Evolutionary conservation across 2,113 vertebrate genomes (phyloP).

Genomic region (Gorsachius goisagi): DNA sequence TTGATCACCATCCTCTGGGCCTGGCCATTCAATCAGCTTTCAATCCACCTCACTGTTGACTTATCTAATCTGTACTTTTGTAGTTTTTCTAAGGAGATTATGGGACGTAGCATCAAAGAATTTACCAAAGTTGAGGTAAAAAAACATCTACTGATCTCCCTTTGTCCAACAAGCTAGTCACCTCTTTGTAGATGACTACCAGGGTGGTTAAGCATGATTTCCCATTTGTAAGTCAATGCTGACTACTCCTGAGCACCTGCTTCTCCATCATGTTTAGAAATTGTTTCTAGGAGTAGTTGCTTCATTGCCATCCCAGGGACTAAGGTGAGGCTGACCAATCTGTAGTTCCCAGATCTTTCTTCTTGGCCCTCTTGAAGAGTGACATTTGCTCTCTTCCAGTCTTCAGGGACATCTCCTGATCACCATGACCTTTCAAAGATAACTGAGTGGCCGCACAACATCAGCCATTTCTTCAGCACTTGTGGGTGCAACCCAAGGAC

Average conservation of each 20-base stretch:
- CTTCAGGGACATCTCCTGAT: background rate
- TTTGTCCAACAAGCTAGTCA: background rate
- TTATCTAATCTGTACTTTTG: background rate
- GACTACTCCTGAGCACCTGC: background rate
- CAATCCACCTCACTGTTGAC: background rate
- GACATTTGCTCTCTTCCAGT: background rate
- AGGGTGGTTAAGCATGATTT: background rate
- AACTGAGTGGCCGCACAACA: background rate
- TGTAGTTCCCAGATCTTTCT: background rate
- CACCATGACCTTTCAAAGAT: background rate
- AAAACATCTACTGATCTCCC: background rate
- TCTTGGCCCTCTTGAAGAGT: background rate
- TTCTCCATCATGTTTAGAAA: background rate
- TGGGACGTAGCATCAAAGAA: background rate
- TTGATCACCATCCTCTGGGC: background rate
- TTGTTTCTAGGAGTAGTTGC: background rate
- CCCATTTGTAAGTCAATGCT: background rate
- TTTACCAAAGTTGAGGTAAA: background rate
- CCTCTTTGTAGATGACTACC: background rate
- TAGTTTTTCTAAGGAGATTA: background rate
- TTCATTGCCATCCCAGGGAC: background rate
- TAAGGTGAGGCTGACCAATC: background rate
- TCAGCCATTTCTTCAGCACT: background rate
- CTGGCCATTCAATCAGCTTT: background rate
- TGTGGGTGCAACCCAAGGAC: background rate